phyloP scores from a whole-genome alignment of 2,797 vertebrate genomes.

The Tamandua tetradactyla region DNA sequence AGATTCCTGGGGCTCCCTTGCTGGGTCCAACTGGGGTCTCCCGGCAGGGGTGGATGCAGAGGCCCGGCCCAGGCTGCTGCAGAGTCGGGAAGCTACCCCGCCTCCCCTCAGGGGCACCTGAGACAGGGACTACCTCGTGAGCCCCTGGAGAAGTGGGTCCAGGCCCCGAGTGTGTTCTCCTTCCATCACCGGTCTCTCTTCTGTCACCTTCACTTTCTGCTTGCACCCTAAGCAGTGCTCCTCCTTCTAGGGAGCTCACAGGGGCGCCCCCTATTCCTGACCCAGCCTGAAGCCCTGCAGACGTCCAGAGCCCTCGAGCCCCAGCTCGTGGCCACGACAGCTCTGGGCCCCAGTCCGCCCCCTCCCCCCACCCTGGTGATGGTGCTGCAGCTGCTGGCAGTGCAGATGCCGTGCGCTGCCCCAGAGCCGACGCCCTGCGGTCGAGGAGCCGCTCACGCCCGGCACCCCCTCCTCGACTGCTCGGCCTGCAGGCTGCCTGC shows the following conservation, averaged over 20 bases:
- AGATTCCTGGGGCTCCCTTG: background rate
- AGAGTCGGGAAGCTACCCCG: background rate
- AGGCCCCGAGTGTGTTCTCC: too few relatives aligned
- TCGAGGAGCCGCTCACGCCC: constrained; percentile 49
- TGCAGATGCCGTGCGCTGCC: background rate
- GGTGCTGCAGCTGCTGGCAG: background rate
- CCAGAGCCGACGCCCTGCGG: constrained; percentile 17
- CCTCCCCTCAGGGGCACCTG: background rate
- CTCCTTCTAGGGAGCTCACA: background rate
- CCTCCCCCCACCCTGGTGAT: too few relatives aligned
- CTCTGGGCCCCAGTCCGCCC: too few relatives aligned
- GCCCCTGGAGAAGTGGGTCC: too few relatives aligned
- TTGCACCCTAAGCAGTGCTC: background rate
- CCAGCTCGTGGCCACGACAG: background rate
- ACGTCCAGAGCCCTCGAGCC: accelerated
- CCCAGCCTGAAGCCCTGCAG: background rate
- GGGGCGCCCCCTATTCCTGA: background rate
- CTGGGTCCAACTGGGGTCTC: background rate
- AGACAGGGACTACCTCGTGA: too few relatives aligned
- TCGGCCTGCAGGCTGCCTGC: background rate
- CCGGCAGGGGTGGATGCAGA: background rate
- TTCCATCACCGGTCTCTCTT: too few relatives aligned
- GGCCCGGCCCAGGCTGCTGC: background rate
- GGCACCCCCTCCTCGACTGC: background rate
- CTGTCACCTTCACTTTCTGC: background rate